Conservation (phyloP, 2,113 vertebrate genomes). For the Ardeotis arabs region DNA sequence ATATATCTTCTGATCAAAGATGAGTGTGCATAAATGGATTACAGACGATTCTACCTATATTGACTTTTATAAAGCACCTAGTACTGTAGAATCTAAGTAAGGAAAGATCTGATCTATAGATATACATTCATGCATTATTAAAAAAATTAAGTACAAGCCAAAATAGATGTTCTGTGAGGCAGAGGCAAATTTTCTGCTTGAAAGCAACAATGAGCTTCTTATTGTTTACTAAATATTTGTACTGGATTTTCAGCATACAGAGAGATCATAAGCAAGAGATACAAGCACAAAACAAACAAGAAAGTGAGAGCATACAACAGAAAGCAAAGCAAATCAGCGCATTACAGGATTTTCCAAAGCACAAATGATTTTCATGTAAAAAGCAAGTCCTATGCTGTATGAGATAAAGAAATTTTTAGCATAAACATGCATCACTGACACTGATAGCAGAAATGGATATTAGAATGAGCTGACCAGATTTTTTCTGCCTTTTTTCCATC, state of each 20-base stretch:
- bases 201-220: slow-evolving; percentile 43
- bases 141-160: slow-evolving; percentile 19
- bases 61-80: neutral
- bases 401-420: slow-evolving; percentile 61
- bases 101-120: slow-evolving; percentile 13
- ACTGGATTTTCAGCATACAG: slow-evolving; percentile 41
- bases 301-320: slow-evolving; percentile 29
- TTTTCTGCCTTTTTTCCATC: neutral
- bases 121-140: slow-evolving; percentile 29
- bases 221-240: slow-evolving; percentile 61
- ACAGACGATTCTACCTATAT: neutral
- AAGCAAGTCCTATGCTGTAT: slow-evolving; percentile 26
- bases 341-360: slow-evolving; percentile 56
- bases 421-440: slow-evolving; percentile 27
- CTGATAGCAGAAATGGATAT: slow-evolving; percentile 28
- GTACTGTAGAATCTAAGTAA: neutral
- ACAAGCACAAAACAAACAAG: slow-evolving; percentile 49
- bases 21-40: neutral
- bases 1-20: neutral
- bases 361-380: slow-evolving; percentile 52
- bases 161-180: slow-evolving; percentile 7
- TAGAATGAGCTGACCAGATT: neutral
- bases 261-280: slow-evolving; percentile 55
- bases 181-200: slow-evolving; percentile 39
- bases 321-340: slow-evolving; percentile 49